Percentiles rank a stretch among this genome's conserved stretches.
These are phyloP conservation scores for Chalcis sispes DNA, from an alignment of 2,888 invertebrate genomes.

Conservation along the genomic window DNA sequence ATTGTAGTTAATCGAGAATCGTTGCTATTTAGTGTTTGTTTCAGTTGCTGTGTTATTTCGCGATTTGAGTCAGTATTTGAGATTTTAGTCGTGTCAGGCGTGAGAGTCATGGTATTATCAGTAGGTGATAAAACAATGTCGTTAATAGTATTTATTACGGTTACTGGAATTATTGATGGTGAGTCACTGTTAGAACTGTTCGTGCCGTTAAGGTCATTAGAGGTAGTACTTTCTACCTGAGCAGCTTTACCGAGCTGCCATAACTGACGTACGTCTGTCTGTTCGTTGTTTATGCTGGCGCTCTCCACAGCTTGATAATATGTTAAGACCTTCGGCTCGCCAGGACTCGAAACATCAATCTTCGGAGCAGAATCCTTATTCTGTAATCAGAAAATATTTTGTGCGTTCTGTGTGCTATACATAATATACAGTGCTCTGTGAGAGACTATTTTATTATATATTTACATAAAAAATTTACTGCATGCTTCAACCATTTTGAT, in stretches of 20 bases:
- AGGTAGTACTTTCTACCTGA: constrained; percentile 70
- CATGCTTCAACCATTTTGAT: background rate
- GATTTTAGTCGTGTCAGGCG: constrained; percentile 61
- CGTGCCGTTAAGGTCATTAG: constrained; percentile 66
- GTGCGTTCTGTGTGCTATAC: constrained; percentile 68
- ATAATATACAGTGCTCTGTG: constrained; percentile 53
- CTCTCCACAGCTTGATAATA: constrained; percentile 73
- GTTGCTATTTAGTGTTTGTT: constrained; percentile 8
- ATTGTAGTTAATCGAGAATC: background rate
- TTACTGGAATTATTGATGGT: constrained; percentile 62
- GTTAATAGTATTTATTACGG: constrained; percentile 61
- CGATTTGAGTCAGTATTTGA: constrained; percentile 53
- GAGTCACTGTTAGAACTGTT: constrained; percentile 74
- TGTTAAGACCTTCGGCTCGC: constrained; percentile 71
- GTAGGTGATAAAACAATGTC: constrained; percentile 59
- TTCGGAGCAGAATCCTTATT: constrained; percentile 65
- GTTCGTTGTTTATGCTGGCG: constrained; percentile 71
- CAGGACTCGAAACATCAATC: constrained; percentile 70
- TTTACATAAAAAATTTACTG: background rate
- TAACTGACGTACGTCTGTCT: constrained; percentile 63
- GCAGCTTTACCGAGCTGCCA: constrained; percentile 68
- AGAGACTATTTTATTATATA: constrained; percentile 13
- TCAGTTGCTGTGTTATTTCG: constrained; percentile 21
- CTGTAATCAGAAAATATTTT: constrained; percentile 68
- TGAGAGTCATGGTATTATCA: constrained; percentile 60